Base-by-base conservation (phyloP, 2,888 invertebrate genomes). In the Phyto melanocephala region DNA sequence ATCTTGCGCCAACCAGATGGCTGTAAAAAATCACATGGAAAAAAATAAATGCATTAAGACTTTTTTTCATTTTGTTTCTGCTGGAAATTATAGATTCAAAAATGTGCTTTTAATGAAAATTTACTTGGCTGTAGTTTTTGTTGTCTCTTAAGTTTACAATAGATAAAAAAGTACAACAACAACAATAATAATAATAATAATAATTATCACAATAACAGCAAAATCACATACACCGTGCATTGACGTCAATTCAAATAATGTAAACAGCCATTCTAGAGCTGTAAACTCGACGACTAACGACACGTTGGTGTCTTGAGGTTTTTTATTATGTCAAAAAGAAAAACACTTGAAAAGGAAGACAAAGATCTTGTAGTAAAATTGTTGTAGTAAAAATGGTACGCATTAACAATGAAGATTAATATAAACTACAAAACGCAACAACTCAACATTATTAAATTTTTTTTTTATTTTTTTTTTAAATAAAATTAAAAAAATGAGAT, bases 1-100 rank as follows among this genome's bases (percentile, higher is more conserved):
- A 98, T 94, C 91, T 98, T 98, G 84, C 97, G 94, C 98, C 98
- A 98, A 90, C 97, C 96, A 28, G 97, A 97, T 87, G 95, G 95
- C 97, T 97, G 93, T 42, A 94, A 94, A 15, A 50, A 65, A 35
- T 20, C 15, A 20, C 13, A 45, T 28, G 17, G n/a, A 1, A 65
- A 42, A 22, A 8, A 28, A 17, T 5, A 58, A 71, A 11, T 56
- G 13, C n/a, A 42, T 22, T 50, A 33, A 54, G 28, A 28, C 6
- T 50, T 35, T 20, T 20, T 3, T 28, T 20, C 2, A 28, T 6
- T n/a, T 45, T 15, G 15, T 17, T 45, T 45, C 17, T 45, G n/a
- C 40, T 45, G 17, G 86, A 42, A 70, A 56, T 70, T 52, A 22
- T 20, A 52, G 8, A 37, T 54, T 37, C 54, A 68, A 17, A 63